Evolutionary conservation across 2,797 vertebrate genomes (phyloP).

Genomic region (Acanthiza pusilla): DNA sequence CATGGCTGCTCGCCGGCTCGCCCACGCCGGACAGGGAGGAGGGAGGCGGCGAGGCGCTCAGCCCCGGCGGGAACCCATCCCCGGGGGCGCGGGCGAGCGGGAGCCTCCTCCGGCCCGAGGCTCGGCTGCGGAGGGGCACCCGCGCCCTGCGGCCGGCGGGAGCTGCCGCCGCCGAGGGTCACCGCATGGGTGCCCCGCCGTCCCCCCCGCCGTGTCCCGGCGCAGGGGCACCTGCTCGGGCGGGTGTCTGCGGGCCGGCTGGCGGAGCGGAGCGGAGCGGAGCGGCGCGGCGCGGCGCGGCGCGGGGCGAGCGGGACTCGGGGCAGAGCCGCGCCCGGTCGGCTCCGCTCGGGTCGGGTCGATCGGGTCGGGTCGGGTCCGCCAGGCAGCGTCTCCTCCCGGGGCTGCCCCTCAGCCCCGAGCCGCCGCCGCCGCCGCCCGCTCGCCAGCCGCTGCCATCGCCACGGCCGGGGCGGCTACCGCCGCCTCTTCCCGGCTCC

Average conservation of each 20-base stretch:
- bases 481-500: slow-evolving; percentile 35
- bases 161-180: slow-evolving; percentile 15
- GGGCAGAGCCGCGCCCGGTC: neutral
- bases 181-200: slow-evolving; percentile 23
- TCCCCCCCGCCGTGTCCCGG: neutral
- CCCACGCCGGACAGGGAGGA: neutral
- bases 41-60: slow-evolving; percentile 36
- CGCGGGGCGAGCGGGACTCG: neutral
- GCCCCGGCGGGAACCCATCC: slow-evolving; percentile 58
- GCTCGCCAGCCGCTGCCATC: slow-evolving; percentile 15
- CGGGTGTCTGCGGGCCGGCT: neutral
- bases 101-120: neutral
- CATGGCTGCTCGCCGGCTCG: slow-evolving; percentile 78
- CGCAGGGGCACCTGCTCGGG: neutral
- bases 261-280: neutral
- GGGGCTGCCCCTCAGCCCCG: neutral
- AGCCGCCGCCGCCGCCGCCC: neutral
- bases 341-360: neutral
- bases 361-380: neutral
- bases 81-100: neutral
- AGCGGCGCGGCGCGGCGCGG: neutral
- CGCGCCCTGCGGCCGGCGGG: neutral
- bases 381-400: neutral
- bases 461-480: neutral
- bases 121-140: neutral